Evolutionary conservation across 2,888 invertebrate species (phyloP), one percentile per base, ranked within the genome.

Genomic region (Gymnoscelis rufifasciata): DNA sequence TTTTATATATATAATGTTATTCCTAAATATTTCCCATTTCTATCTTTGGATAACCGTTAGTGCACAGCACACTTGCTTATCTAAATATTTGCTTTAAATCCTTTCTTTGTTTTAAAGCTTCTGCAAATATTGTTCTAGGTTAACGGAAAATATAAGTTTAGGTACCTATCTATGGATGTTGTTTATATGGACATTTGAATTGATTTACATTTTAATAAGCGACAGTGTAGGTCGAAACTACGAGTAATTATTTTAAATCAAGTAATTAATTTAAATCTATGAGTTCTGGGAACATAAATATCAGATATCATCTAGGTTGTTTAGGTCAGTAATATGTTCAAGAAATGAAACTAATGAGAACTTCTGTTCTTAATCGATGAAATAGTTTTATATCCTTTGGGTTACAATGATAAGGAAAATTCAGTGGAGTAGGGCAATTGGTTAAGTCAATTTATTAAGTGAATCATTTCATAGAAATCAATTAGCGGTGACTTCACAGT

Each of bases 401-500:
- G 4, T 4, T 6, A 23, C 23, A 23, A 6, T 23, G 3, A 23
- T 19, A 33, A 33, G 10, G 11, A 35, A 19, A 35, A 11, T n/a
- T 19, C 10, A 15, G 15, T 10, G n/a, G 15, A 11, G 35, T 35
- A 35, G 11, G 35, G 19, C 35, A 35, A 19, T 39, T 28, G n/a
- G 10, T 7, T 4, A 23, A 39, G 5, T 19, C 30, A n/a, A 35
- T 14, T 30, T 11, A 26, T 7, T 15, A n/a, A 11, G 24, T 38
- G 51, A 40, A 33, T 43, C 37, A 52, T 45, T 45, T 49, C 42
- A 33, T 46, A 37, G n/a, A 11, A 45, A 47, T 40, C 46, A 47
- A 56, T 50, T 50, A 54, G 52, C 52, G 47, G 31, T 26, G 28
- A 39, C 42, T 24, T 38, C 42, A 47, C 43, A 52, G 29, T 33